Evolutionary conservation across 2,888 invertebrate genomes (phyloP).

Genomic region (Arrhopalites spinosus): DNA sequence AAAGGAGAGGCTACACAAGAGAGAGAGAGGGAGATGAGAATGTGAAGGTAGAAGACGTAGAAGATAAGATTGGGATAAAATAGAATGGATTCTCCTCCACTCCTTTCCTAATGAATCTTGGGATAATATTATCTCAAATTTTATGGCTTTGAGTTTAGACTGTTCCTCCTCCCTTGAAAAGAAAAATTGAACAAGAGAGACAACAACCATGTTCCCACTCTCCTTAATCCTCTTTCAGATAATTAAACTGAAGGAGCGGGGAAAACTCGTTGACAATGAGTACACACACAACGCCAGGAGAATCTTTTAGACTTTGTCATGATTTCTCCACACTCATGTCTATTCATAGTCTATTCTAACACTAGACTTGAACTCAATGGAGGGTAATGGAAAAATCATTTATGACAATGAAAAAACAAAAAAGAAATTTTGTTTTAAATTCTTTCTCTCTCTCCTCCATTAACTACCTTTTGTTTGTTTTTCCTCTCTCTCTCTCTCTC

Average conservation of each 20-base stretch:
- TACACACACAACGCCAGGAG: too few species aligned
- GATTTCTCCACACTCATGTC: too few species aligned
- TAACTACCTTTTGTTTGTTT: neutral
- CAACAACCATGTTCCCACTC: neutral
- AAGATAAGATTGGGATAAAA: constrained; percentile 2
- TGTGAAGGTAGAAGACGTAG: neutral
- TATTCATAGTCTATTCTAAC: too few species aligned
- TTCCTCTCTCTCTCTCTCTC: neutral
- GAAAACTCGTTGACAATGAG: neutral
- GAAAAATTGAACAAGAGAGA: neutral
- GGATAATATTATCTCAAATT: constrained; percentile 19
- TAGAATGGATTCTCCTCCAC: neutral
- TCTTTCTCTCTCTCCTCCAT: too few species aligned
- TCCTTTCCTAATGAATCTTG: neutral
- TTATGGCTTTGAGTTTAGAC: neutral
- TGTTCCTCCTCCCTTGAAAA: neutral
- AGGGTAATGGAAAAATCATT: too few species aligned
- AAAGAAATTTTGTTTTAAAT: too few species aligned
- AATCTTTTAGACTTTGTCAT: too few species aligned
- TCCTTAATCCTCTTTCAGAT: constrained; percentile 39
- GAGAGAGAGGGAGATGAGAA: neutral
- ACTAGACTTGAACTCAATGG: neutral
- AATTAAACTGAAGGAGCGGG: constrained; percentile 31
- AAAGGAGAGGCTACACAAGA: neutral
- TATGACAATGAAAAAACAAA: too few species aligned